These are phyloP conservation scores for Elgaria multicarinata DNA, from an alignment of 2,113 vertebrate species.

Conservation along the genomic window DNA sequence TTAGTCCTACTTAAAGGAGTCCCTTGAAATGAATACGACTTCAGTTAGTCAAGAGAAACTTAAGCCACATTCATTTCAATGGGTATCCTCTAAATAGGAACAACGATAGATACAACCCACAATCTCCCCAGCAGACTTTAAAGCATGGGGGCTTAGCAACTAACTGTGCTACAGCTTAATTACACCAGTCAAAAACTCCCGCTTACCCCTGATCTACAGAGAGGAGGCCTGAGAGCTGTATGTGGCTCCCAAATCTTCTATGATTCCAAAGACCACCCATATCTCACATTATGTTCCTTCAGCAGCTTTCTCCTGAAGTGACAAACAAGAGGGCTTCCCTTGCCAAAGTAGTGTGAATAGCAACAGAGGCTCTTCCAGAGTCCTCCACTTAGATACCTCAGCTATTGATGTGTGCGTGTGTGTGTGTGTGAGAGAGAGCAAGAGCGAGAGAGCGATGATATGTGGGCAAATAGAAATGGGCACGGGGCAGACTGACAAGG, in stretches of 20 bases:
- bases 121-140: background rate
- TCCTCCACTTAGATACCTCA: background rate
- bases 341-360: background rate
- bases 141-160: background rate
- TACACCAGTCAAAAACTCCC: rapidly evolving
- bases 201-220: rapidly evolving
- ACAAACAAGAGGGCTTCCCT: background rate
- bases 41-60: too few species aligned
- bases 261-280: background rate
- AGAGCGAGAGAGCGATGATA: background rate
- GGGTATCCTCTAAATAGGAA: too few species aligned
- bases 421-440: background rate
- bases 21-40: too few species aligned
- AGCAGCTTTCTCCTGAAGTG: background rate
- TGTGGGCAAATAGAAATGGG: too few species aligned
- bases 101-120: too few species aligned
- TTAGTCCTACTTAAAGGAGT: too few species aligned
- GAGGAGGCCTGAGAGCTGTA: background rate
- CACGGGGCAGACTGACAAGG: background rate
- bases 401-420: too few species aligned
- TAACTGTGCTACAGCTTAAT: rapidly evolving
- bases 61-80: too few species aligned
- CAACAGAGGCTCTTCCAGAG: background rate
- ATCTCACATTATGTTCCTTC: background rate
- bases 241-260: background rate